Evolutionary conservation across 2,797 vertebrate genomes (phyloP), one percentile per base, ranked within the genome.

Genomic region (Agapornis canus): DNA sequence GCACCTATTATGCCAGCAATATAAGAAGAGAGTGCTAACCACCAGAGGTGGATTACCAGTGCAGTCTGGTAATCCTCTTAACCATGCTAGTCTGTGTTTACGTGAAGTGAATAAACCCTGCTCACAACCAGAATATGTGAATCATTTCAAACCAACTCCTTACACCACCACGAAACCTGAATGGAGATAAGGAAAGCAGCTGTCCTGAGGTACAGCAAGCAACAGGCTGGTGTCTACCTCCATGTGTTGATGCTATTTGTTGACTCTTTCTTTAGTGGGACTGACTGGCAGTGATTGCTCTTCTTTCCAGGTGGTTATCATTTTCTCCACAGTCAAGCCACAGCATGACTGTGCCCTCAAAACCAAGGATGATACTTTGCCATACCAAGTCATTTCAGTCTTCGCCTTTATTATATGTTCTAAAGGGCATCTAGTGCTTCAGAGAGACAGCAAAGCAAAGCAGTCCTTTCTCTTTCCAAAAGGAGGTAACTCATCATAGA

Each of bases 31-130:
- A 6, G 5, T 32, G 73, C 73, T 88, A 92, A 90, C 80, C 57
- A 92, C 73, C 3, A 0, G 63, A 88, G 54, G n/a, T 76, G 43
- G 90, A 90, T 90, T 84, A 94, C 77, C 57, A 72, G 5, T 39
- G 73, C 57, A 92, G 65, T 10, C 84, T 73, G 57, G 68, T 82
- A 95, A 95, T 91, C 76, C 85, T 75, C 94, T 96, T 89, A 77
- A 86, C 66, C 22, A n/a, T 1, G 4, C 61, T 18, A 75, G 84
- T 66, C 68, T 73, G 61, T 71, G 64, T 91, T 92, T 89, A 91
- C 0, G 14, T 70, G 43, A 92, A 79, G 68, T 40, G 49, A 96
- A 81, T 69, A 86, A 94, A 82, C 42, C 51, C 52, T 22, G 43
- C 48, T 80, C 64, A 66, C 61, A 89, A 90, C 40, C 40, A 77